phyloP scores from a whole-genome alignment of 2,797 vertebrate species.

The Ctenochaetus hawaiiensis region DNA sequence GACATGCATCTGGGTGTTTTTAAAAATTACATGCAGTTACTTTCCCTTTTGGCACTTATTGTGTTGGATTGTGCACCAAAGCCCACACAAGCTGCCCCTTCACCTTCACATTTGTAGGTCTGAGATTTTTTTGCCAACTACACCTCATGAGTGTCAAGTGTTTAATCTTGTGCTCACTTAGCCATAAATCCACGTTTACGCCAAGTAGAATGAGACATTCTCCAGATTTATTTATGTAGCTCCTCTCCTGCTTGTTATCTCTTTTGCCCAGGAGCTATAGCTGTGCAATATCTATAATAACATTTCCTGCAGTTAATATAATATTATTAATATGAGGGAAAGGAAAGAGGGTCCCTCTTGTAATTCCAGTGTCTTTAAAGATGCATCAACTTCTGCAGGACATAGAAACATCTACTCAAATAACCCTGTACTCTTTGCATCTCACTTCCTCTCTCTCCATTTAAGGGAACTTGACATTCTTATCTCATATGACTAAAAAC shows the following conservation, averaged over 20 bases:
- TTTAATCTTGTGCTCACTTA: not conserved
- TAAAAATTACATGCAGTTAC: not conserved
- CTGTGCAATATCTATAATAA: not conserved
- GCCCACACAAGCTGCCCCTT: too few species aligned
- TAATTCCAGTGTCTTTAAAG: not conserved
- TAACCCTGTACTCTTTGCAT: constrained; percentile 32
- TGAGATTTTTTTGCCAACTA: not conserved
- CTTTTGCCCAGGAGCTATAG: not conserved
- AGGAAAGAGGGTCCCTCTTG: not conserved
- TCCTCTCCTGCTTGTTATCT: not conserved
- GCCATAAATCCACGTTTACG: constrained; percentile 11
- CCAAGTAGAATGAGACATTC: constrained; percentile 2
- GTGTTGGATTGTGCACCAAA: constrained; percentile 1
- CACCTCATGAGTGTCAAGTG: not conserved
- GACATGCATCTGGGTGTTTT: not conserved
- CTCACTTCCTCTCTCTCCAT: constrained; percentile 71
- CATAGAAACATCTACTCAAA: constrained; percentile 37
- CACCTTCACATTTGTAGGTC: not conserved
- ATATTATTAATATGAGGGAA: not conserved
- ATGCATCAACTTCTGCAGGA: not conserved
- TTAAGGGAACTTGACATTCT: constrained; percentile 73
- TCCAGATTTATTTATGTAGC: constrained; percentile 11
- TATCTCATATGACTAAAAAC: constrained; percentile 60
- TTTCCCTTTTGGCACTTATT: constrained; percentile 46
- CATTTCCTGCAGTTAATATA: not conserved